phyloP scores from a whole-genome alignment of 1,140 invertebrate genomes.

The Zelostemma sp. region DNA sequence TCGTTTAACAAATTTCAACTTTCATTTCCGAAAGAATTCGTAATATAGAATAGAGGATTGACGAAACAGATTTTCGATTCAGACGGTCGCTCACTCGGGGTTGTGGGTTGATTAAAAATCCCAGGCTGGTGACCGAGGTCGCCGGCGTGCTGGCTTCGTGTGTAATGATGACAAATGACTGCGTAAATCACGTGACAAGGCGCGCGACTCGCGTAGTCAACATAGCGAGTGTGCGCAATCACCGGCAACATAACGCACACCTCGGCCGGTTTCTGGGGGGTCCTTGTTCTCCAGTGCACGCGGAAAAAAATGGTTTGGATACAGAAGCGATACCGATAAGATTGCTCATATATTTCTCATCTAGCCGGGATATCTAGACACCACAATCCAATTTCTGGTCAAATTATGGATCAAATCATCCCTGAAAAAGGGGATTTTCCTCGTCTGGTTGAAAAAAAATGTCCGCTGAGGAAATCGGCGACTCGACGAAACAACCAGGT shows the following conservation, averaged over 20 bases:
- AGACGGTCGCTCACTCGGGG: conserved; percentile 2
- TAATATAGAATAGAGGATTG: no score
- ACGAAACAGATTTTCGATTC: conserved; percentile 9
- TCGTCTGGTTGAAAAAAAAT: conserved; percentile 14
- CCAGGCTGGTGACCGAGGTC: conserved; percentile 20
- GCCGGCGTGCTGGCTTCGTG: conserved; percentile 28
- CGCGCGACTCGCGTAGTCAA: conserved; percentile 44
- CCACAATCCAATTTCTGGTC: no score
- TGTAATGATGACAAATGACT: conserved; percentile 61
- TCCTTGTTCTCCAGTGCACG: conserved; percentile 11
- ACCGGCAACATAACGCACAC: conserved; percentile 18
- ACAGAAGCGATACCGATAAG: no score
- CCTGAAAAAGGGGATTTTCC: no score
- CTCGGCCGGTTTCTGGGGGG: conserved; percentile 22
- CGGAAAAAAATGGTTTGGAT: no score
- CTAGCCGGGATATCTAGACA: no score
- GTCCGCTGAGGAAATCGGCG: no score
- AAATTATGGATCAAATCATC: no score
- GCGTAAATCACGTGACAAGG: conserved; percentile 54
- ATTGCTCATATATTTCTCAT: no score
- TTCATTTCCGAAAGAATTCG: no score
- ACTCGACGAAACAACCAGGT: conserved; percentile 36
- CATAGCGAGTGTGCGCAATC: conserved; percentile 24
- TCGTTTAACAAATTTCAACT: no score
- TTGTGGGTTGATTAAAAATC: conserved; percentile 43